phyloP scores from a whole-genome alignment of 2,113 vertebrate genomes.

The Chlorodrepanis virens region DNA sequence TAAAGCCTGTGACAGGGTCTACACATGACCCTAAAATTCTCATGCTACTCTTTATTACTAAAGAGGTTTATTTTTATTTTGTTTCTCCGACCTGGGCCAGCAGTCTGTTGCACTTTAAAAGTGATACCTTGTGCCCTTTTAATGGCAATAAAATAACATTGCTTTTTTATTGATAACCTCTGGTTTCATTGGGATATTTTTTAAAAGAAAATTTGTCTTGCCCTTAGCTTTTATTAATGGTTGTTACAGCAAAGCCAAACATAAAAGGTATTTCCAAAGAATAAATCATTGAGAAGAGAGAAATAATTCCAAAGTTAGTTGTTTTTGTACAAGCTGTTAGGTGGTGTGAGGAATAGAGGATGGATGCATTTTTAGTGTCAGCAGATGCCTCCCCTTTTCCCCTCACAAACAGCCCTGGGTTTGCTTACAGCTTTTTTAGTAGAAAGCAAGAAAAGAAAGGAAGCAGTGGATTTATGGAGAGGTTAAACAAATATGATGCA shows the following conservation, averaged over 20 bases:
- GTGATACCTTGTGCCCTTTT: not conserved
- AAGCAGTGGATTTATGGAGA: not conserved
- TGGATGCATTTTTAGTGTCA: not conserved
- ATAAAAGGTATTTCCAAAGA: not conserved
- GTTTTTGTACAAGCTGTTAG: not conserved
- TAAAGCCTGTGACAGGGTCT: not conserved
- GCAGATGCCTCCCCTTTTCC: not conserved
- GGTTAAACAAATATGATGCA: not conserved
- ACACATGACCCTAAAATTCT: not conserved
- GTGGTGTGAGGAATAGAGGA: not conserved
- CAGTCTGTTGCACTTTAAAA: not conserved
- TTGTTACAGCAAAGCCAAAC: not conserved
- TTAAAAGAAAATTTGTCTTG: not conserved
- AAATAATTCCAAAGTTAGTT: not conserved
- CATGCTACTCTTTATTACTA: not conserved
- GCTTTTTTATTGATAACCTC: not conserved
- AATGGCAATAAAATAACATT: not conserved
- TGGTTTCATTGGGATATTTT: not conserved
- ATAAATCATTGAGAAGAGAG: not conserved
- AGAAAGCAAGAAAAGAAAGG: not conserved
- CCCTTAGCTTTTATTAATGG: not conserved
- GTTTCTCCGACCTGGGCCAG: not conserved
- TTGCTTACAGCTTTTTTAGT: not conserved
- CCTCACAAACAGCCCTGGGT: not conserved
- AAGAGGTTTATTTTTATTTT: not conserved